A percentile compares a stretch with the other conserved stretches of the same genome.
Evolutionary conservation across 2,888 invertebrate species (phyloP).

Genomic region (Actias luna): DNA sequence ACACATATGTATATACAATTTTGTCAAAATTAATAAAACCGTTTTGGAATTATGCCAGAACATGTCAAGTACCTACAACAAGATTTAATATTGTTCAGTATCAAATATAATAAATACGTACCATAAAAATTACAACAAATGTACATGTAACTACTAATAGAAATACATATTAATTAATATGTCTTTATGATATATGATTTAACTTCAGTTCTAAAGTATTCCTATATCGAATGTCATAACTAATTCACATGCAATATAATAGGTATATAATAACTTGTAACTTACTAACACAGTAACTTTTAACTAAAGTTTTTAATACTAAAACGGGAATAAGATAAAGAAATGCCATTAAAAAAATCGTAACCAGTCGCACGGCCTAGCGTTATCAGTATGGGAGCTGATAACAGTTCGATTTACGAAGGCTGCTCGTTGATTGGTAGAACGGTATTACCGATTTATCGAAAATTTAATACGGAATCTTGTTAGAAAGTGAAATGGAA

Average conservation of each 20-base stretch:
- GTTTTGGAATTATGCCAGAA: no score
- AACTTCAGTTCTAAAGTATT: background rate
- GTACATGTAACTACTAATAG: background rate
- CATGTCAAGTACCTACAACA: no score
- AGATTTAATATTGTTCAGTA: no score
- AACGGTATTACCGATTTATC: conserved; percentile 51
- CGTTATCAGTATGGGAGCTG: conserved; percentile 64
- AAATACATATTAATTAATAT: background rate
- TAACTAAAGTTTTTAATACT: conserved; percentile 55
- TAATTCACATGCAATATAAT: conserved; percentile 31
- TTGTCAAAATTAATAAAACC: no score
- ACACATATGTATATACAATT: no score
- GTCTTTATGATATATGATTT: background rate
- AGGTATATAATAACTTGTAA: conserved; percentile 33
- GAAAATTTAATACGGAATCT: conserved; percentile 61
- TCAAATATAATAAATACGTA: background rate
- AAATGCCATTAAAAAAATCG: conserved; percentile 70
- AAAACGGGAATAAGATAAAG: conserved; percentile 61
- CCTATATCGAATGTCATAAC: background rate
- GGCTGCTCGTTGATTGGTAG: conserved; percentile 62
- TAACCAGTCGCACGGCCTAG: conserved; percentile 64
- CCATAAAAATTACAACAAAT: background rate
- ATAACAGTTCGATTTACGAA: conserved; percentile 75
- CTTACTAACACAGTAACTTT: conserved; percentile 54
- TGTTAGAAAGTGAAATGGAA: conserved; percentile 58